Evolutionary conservation across 1,140 invertebrate genomes (phyloP), one percentile per base, ranked within the genome.

Genomic region (Drosophila pachea): DNA sequence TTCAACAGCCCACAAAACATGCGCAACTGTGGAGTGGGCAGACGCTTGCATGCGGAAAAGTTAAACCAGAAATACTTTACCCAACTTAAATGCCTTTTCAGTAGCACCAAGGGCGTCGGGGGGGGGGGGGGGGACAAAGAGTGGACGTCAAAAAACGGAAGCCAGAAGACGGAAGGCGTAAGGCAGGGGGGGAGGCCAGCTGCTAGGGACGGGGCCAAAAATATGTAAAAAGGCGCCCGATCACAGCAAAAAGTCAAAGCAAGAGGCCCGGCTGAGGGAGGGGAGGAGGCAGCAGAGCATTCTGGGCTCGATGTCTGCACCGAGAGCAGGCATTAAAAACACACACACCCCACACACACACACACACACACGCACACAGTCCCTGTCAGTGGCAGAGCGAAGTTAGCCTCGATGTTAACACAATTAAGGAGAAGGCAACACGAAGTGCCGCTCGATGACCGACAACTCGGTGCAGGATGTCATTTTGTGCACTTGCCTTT

Each of bases 61-160:
- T 68, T 74, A 74, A 79, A 48, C 59, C 73, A 76, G 84, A 68
- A 76, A 82, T 76, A 63, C 74, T 82, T 78, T 69, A 59, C 66
- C 52, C 47, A 73, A 78, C 68, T 73, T 68, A 74, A 84, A 72
- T 74, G 76, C 59, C 73, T 84, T 53, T 43, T 47, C 49, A 43
- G 12, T 36, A 65, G 50, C 53, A 62, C 49, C 59, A 45, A 62
- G 48, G 29, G 22, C 8, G 7, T 48, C 8, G 7, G n/a, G 47
- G 7, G 8, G 42, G 33, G 12, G 7, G 9, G 29, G n/a, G 5
- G 3, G 7, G 49, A 33, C n/a, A 43, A 14, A 14, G 12, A 29
- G 35, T 14, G 32, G 14, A 38, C 40, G 16, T 50, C 9, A 50
- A 64, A 71, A 35, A 60, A 12, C 38, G 47, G 53, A 22, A 22